Conservation (phyloP, 2,888 invertebrate species). For the Portevinia maculata region DNA sequence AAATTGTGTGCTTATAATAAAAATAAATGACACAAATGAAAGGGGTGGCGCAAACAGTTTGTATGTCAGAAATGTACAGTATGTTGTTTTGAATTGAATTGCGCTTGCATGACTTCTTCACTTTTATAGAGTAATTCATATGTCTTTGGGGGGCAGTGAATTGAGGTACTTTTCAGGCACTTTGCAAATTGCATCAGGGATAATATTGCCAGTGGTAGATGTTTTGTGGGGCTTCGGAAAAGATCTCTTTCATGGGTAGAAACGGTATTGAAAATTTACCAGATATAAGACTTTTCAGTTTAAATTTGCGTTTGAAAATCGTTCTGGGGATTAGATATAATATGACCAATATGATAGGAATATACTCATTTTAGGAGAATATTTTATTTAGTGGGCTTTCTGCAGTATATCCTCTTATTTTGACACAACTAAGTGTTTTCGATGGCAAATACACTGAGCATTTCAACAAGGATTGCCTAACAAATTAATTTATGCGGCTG, state of each 20-base stretch:
- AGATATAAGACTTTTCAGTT: constrained; percentile 43
- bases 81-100: constrained; percentile 66
- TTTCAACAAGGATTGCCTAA: constrained; percentile 7
- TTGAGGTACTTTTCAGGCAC: constrained; percentile 45
- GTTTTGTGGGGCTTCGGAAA: constrained; percentile 8
- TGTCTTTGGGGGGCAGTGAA: constrained; percentile 14
- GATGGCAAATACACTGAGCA: neutral
- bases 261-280: constrained; percentile 54
- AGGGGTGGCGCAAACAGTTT: constrained; percentile 20
- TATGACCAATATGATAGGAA: constrained; percentile 17
- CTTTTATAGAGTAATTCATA: constrained; percentile 40
- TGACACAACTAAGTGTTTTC: neutral
- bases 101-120: constrained; percentile 51
- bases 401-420: constrained; percentile 1
- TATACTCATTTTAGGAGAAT: neutral
- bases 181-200: constrained; percentile 69
- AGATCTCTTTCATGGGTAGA: constrained; percentile 10
- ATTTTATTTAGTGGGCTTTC: neutral
- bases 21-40: constrained; percentile 66
- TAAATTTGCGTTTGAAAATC: constrained; percentile 55
- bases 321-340: constrained; percentile 8
- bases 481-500: neutral
- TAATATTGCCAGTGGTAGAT: constrained; percentile 21
- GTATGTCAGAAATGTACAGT: constrained; percentile 32
- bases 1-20: constrained; percentile 70